These are phyloP conservation scores for Heliothis virescens DNA, from an alignment of 1,140 invertebrate species.

Conservation along the genomic window DNA sequence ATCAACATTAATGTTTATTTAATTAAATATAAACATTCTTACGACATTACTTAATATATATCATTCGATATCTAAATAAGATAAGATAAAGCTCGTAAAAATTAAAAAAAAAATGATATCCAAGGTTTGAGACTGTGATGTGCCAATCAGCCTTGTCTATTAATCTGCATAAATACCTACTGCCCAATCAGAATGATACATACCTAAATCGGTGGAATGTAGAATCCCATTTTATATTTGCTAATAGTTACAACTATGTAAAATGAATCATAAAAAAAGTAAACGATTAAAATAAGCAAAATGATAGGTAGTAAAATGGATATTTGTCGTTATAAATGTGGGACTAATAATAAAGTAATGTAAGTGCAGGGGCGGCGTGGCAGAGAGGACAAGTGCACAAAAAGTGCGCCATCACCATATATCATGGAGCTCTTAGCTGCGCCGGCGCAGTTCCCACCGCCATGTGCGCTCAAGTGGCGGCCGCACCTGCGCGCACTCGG, in stretches of 20 bases:
- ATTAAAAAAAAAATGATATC: not conserved
- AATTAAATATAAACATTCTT: not conserved
- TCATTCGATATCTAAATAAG: conserved; percentile 21
- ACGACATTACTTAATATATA: not conserved
- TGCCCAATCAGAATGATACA: no score
- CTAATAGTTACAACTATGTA: no score
- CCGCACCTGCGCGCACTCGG: conserved; percentile 26
- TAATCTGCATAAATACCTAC: no score
- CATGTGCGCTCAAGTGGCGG: conserved; percentile 23
- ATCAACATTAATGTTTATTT: not conserved
- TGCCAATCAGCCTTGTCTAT: conserved; percentile 1
- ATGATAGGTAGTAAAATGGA: no score
- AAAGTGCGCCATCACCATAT: conserved; percentile 2
- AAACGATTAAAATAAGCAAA: no score
- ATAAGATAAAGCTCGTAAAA: conserved; percentile 23
- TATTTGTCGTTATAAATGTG: no score
- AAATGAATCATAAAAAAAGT: no score
- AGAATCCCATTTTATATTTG: no score
- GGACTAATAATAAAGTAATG: not conserved
- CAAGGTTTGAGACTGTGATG: not conserved
- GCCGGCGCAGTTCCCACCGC: conserved; percentile 6
- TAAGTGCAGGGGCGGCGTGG: not conserved
- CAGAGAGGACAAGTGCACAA: conserved; percentile 9
- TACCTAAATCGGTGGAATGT: no score
- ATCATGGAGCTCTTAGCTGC: not conserved